A percentile compares a stretch with the other conserved stretches of the same genome.
phyloP scores from a whole-genome alignment of 2,797 vertebrate species.

The Lacerta agilis region DNA sequence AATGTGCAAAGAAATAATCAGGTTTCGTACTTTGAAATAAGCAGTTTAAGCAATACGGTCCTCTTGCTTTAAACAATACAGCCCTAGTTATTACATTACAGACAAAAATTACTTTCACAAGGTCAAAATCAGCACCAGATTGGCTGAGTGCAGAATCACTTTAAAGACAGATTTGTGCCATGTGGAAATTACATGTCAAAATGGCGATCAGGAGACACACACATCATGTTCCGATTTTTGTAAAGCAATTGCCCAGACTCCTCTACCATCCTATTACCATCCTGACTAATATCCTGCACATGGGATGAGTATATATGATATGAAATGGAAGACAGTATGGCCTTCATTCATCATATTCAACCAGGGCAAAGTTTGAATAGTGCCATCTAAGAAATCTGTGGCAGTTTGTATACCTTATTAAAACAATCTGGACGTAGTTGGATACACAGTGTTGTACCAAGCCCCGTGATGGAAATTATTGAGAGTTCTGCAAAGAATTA shows the following conservation, averaged over 20 bases:
- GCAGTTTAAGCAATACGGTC: conserved; percentile 16
- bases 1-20: conserved; percentile 35
- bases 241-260: conserved; percentile 13
- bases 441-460: background rate
- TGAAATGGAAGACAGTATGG: conserved; percentile 7
- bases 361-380: conserved; percentile 18
- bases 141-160: conserved; percentile 22
- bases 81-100: conserved; percentile 33
- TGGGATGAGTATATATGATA: conserved; percentile 22
- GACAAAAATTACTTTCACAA: conserved; percentile 48
- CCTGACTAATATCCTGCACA: conserved; percentile 18
- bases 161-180: conserved; percentile 35
- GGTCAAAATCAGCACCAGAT: conserved; percentile 43
- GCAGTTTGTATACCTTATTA: conserved; percentile 25
- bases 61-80: conserved; percentile 36
- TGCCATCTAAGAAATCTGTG: conserved; percentile 19
- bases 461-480: conserved; percentile 21
- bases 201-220: conserved; percentile 24
- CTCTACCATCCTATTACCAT: conserved; percentile 16
- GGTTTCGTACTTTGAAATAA: conserved; percentile 34
- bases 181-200: conserved; percentile 34
- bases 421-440: conserved; percentile 21
- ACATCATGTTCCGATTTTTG: conserved; percentile 30
- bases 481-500: conserved; percentile 22
- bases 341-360: conserved; percentile 12